Base-by-base conservation (phyloP, 2,888 invertebrate species). In the Formica aserva region DNA sequence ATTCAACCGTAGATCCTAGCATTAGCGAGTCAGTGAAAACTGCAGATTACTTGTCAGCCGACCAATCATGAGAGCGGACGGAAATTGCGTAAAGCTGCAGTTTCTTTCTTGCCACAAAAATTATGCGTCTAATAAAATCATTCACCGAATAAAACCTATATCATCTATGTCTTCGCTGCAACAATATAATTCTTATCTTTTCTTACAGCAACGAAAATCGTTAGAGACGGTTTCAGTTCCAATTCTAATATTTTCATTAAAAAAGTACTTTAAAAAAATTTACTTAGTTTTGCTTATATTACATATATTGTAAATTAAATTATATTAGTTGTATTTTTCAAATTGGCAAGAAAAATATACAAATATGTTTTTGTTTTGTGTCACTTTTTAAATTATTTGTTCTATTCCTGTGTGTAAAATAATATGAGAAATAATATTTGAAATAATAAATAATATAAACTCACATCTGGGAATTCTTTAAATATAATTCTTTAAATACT, bases 41-140 rank as follows among this genome's bases (percentile, higher is more conserved):
- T 69, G 82, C 72, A 85, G 83, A 87, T 86, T 82, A 87, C 83
- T 71, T 80, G 84, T 83, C 71, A 76, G 78, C 41, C 67, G 67
- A 15, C 18, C 82, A 60, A 76, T 38, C 80, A 22, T n/a, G 83
- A 82, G 57, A 83, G 67, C 75, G 67, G 60, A 63, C 74, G 66
- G 74, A 60, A 84, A 84, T 74, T 84, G 66, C 72, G 66, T 74
- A 57, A 78, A 78, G n/a, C 78, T 60, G 83, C 78, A 62, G 78
- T 80, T 71, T 60, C 60, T 71, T 78, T 78, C 57, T 22, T 60
- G 60, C 72, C 35, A 45, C 26, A 45, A 72, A 72, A 80, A 72
- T 80, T 72, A 71, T 71, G 35, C 32, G 72, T 72, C 32, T 72
- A 72, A 80, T 80, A 80, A 80, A 72, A 80, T 80, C 72, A 80